Base-by-base conservation (phyloP, 2,888 invertebrate genomes). In the Drosophila affinis region DNA sequence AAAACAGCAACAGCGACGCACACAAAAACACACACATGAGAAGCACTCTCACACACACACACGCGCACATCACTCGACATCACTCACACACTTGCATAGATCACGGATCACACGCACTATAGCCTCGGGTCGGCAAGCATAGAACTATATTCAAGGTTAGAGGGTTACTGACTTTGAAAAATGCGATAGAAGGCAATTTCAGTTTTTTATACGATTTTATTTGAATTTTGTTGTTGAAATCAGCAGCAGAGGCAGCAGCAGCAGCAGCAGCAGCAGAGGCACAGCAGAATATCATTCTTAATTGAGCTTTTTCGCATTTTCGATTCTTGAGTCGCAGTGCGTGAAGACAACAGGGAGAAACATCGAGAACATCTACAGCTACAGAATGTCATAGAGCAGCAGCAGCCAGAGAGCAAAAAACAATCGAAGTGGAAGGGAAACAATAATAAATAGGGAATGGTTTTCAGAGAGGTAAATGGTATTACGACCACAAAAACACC, bases 81-180 rank as follows among this genome's bases (percentile, higher is more conserved):
- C 18, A 39, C 24, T n/a, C 21, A 53, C 39, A 44, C 21, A 48
- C 29, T 39, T 44, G 44, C 9, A 39, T 27, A 65, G 65, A 65
- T 64, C 65, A 39, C 49, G 61, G 69, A 70, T 60, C 69, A 51
- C 69, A 70, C 69, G 69, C 69, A 70, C 69, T 70, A 21, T 53
- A 44, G 58, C 61, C 68, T 54, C 63, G 53, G 70, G 55, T 55
- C 49, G 17, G 34, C 39, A 27, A 14, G 79, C 89, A 87, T 89
- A 85, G 77, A 72, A 78, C 77, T 79, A 84, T 76, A 80, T 90
- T 90, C 90, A 90, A 90, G 90, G 90, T 90, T 90, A 89, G 87
- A 84, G 90, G 91, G 90, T 91, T 91, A 91, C 89, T 90, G 90
- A 90, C 90, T 89, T 90, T 89, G 76, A 87, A 81, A 83, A 89